These are phyloP conservation scores for Cardinalis cardinalis DNA, from an alignment of 2,113 vertebrate genomes.

Conservation along the genomic window DNA sequence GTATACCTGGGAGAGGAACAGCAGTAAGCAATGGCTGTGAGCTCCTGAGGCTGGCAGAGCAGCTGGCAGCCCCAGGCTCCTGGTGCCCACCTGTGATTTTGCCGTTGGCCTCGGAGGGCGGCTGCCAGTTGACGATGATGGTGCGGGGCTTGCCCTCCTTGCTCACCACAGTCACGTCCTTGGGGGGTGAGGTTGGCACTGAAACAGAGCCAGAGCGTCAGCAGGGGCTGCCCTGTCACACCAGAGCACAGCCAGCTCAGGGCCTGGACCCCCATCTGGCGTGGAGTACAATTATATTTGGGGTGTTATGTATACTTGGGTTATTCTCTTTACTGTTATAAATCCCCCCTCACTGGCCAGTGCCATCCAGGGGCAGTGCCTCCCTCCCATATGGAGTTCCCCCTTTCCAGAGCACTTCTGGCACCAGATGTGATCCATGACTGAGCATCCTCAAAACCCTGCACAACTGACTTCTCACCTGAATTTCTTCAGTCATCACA, in stretches of 20 bases:
- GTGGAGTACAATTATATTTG: too few species aligned
- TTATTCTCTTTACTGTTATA: neutral
- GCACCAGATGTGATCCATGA: neutral
- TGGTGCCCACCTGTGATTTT: constrained; percentile 88
- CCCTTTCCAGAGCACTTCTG: neutral
- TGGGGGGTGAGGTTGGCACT: constrained; percentile 94
- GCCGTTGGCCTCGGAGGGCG: constrained; percentile 95
- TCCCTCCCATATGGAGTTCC: neutral
- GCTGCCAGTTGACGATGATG: constrained; percentile 98
- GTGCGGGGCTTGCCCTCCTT: constrained; percentile 96
- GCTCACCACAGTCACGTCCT: constrained; percentile 97
- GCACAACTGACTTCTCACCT: neutral
- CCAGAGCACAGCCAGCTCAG: neutral
- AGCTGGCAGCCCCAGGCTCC: neutral
- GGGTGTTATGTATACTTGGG: neutral
- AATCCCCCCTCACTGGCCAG: neutral
- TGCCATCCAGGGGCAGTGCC: neutral
- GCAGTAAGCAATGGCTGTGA: neutral
- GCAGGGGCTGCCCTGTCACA: neutral
- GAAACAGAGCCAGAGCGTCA: neutral
- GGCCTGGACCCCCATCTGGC: rapidly evolving
- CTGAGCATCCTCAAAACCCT: neutral
- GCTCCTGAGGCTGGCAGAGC: neutral
- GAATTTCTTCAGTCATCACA: neutral
- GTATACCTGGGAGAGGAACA: neutral